Evolutionary conservation across 2,797 vertebrate species (phyloP), one percentile per base, ranked within the genome.

Genomic region (Tragopan temminckii): DNA sequence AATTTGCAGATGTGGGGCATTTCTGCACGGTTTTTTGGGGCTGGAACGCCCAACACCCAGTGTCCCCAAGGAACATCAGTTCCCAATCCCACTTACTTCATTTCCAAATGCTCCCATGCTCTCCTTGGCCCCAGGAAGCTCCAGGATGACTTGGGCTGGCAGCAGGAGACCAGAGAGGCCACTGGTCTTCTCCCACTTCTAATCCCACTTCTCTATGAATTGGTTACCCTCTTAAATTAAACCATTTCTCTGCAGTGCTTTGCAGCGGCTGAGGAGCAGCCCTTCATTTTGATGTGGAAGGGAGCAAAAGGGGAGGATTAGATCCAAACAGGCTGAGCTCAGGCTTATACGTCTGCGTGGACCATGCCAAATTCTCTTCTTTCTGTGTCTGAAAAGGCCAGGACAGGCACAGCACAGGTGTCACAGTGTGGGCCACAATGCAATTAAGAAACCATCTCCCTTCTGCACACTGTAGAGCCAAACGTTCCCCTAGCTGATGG

Each of bases 221-320:
- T 0, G 0, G 12, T 69, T 72, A 20, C 50, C 38, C n/a, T 76
- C 53, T 55, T 52, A 46, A 93, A 84, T 58, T 7, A 40, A 90
- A 11, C 35, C 5, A 1, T 63, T 88, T 61, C 57, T 71, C 45
- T 74, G 61, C 33, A 18, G 9, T 0, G 0, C n/a, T 62, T 64
- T 43, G 59, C 36, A 57, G 58, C 48, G 1, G 62, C 55, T 18
- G 35, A 71, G 66, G 77, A 83, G 8, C 35, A 90, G 55, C 38
- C 12, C 62, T 14, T 52, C 18, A 1, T 38, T 70, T 66, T 15
- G 70, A 79, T 48, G 14, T 29, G 35, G 77, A 70, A 92, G 13
- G 87, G n/a, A 77, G 79, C 52, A 77, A 82, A 62, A 74, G 40
- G 48, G 38, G 59, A 69, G 90, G 74, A 76, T 81, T 70, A 78